Evolutionary conservation across 2,888 invertebrate genomes (phyloP), one percentile per base, ranked within the genome.

Genomic region (Volucella inanis): DNA sequence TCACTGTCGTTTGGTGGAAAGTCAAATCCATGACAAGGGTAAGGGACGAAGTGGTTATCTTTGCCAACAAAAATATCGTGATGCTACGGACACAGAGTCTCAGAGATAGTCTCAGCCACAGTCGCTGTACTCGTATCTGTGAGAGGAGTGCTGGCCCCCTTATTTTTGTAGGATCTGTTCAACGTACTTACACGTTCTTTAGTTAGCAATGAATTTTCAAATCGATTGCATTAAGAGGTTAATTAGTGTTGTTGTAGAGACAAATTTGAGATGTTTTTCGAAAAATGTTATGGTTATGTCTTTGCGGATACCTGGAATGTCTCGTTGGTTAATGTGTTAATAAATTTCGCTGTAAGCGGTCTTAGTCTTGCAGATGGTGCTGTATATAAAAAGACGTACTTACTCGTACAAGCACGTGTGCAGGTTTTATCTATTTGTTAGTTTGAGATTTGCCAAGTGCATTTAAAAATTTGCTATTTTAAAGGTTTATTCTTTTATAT

Each of bases 191-290:
- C 85, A 85, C 77, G 85, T 81, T 72, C 81, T 77, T 85, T 85
- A 72, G 81, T 62, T 68, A 72, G 81, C 85, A 77, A 85, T 85
- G 85, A 81, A 85, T 85, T 85, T 81, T 72, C 81, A 72, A 85
- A 72, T 85, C 85, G 81, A 85, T 85, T 85, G 62, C 85, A 81
- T 74, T 85, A 72, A 85, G 71, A 77, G 85, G 85, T 85, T 85
- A 85, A 85, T 85, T 85, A 85, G 85, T 81, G 68, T 85, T 18
- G 81, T 81, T 81, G 81, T 85, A 55, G 72, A 61, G 81, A 85
- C 85, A 85, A 85, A 85, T 85, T 85, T 85, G 81, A 77, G 81
- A 85, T 85, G 85, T 85, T 76, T 31, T 61, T 75, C 50, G 8
- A 52, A 67, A 76, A 85, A 77, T 77, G 67, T 81, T 85, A 85